These are phyloP conservation scores for Drosophila siamana DNA, from an alignment of 2,888 invertebrate species.

Conservation along the genomic window DNA sequence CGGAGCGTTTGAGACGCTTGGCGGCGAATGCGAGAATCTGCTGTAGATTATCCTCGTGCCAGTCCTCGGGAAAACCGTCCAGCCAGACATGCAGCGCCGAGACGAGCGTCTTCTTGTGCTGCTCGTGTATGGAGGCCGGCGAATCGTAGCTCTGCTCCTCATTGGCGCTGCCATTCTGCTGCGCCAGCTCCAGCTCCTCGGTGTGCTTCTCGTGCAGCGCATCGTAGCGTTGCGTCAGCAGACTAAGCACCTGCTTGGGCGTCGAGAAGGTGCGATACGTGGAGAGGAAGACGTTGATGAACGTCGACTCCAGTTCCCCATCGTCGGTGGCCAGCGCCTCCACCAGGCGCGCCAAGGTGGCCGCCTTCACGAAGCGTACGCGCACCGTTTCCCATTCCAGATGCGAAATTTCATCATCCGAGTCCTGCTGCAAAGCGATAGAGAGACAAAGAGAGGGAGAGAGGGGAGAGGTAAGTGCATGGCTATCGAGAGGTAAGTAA, in stretches of 20 bases:
- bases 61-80: slow-evolving; percentile 98
- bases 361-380: slow-evolving; percentile 97
- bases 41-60: slow-evolving; percentile 87
- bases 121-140: slow-evolving; percentile 80
- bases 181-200: slow-evolving; percentile 71
- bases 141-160: slow-evolving; percentile 70
- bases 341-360: slow-evolving; percentile 96
- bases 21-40: slow-evolving; percentile 94
- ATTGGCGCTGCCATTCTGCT: slow-evolving; percentile 57
- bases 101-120: slow-evolving; percentile 91
- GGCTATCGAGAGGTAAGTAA: slow-evolving; percentile 45
- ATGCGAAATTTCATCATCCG: slow-evolving; percentile 96
- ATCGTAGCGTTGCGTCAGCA: slow-evolving; percentile 92
- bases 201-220: slow-evolving; percentile 86
- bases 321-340: slow-evolving; percentile 97
- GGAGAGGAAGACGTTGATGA: slow-evolving; percentile 98
- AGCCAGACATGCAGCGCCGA: slow-evolving; percentile 98
- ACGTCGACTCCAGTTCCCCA: slow-evolving; percentile 98
- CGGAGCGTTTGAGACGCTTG: slow-evolving; percentile 92
- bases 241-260: slow-evolving; percentile 92
- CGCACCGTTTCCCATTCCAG: slow-evolving; percentile 99
- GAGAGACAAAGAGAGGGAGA: too few relatives aligned
- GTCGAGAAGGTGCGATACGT: slow-evolving; percentile 96
- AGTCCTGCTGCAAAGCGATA: slow-evolving; percentile 87
- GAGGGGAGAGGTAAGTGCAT: too few relatives aligned